Base-by-base conservation (phyloP, 1,140 invertebrate species). In the Watersipora subatra region DNA sequence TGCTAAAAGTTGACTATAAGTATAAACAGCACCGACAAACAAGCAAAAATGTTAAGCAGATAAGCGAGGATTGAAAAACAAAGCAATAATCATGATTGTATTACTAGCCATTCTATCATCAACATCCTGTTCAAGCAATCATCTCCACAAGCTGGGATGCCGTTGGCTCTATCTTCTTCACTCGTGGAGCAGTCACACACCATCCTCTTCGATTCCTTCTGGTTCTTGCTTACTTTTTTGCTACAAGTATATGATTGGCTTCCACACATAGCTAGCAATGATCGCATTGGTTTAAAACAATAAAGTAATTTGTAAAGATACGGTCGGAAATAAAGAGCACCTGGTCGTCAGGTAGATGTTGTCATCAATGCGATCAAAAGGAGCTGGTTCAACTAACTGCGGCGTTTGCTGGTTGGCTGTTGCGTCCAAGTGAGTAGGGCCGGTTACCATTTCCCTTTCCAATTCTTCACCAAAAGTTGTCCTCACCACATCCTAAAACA, bases 71-170 rank as follows among this genome's bases (percentile, higher is more conserved):
- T 28, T 7, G 27, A 19, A 64, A 66, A 67, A n/a, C 25, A 69
- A 58, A 64, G 19, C 2, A 24, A n/a, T 61, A 30, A 24, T 59
- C 29, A 19, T 30, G 58, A 66, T 17, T 2, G n/a, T n/a, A 58
- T 17, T 22, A 71, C 76, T 82, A 84, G 92, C 91, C 94, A 98
- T 87, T 98, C 95, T 77, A 98, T 97, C 88, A 97, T 92, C 2
- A 98, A 85, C 76, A 97, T 85, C 76, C 93, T 86, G 83, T 98
- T 98, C 2, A 97, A 84, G 82, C 95, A 98, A 79, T 97, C 92
- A 74, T 93, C 90, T 0, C 91, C 91, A 82, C 94, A 98, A 29
- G 91, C 92, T 27, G 86, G 80, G 77, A 92, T 87, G 1, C 90
- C 91, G 66, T 87, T 80, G 29, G 86, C 84, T 65, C 91, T 84